Percentiles rank a stretch among this genome's conserved stretches.
phyloP scores from a whole-genome alignment of 2,888 invertebrate species.

The Thelaira solivaga region DNA sequence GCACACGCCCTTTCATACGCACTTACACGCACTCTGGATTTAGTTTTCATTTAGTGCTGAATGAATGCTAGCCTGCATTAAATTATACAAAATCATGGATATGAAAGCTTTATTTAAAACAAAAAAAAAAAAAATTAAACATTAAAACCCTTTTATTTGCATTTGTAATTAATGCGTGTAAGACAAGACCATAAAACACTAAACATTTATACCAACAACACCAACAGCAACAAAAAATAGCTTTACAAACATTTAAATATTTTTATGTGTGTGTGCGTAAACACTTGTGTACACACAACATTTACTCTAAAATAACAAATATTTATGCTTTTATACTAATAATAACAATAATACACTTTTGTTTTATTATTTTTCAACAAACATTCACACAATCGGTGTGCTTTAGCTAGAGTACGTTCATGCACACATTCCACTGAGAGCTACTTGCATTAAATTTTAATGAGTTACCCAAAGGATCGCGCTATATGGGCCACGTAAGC shows the following conservation, averaged over 20 bases:
- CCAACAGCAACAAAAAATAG: neutral
- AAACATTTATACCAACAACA: slow-evolving; percentile 46
- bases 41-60: neutral
- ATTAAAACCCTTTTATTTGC: slow-evolving; percentile 60
- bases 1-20: neutral
- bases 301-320: slow-evolving; percentile 31
- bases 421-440: neutral
- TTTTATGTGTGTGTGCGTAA: too few relatives aligned
- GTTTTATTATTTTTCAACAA: slow-evolving; percentile 9
- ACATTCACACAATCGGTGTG: neutral
- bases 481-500: slow-evolving; percentile 1
- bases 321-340: slow-evolving; percentile 27
- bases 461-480: slow-evolving; percentile 39
- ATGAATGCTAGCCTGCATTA: slow-evolving; percentile 9
- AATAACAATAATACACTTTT: slow-evolving; percentile 30
- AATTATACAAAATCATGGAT: neutral
- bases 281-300: neutral
- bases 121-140: slow-evolving; percentile 42
- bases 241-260: too few relatives aligned
- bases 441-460: slow-evolving; percentile 36
- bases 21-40: neutral
- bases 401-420: too few relatives aligned
- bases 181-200: slow-evolving; percentile 60
- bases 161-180: slow-evolving; percentile 61
- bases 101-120: slow-evolving; percentile 18